Percentiles rank a stretch among this genome's conserved stretches.
Conservation (phyloP, 2,888 invertebrate genomes). For the Hyposoter didymator region DNA sequence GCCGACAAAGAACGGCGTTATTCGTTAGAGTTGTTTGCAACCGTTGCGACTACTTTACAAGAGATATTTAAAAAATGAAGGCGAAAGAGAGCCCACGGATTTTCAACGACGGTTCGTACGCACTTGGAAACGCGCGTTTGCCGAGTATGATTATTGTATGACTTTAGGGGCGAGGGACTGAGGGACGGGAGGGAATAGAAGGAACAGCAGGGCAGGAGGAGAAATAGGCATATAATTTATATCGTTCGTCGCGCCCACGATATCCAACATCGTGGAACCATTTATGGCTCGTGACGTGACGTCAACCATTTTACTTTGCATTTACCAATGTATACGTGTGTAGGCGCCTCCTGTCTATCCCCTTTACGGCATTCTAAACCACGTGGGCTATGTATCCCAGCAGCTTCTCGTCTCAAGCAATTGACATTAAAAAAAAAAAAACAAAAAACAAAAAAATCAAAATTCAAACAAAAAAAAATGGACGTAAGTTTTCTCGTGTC, state of each 20-base stretch:
- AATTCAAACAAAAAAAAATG: neutral
- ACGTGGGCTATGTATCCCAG: conserved; percentile 14
- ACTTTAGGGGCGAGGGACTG: conserved; percentile 39
- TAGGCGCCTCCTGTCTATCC: conserved; percentile 27
- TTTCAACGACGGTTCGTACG: conserved; percentile 54
- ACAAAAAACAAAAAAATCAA: neutral
- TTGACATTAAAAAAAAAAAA: neutral
- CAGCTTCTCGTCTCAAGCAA: neutral
- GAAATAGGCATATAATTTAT: conserved; percentile 81
- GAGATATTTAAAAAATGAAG: neutral
- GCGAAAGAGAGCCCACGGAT: conserved; percentile 24
- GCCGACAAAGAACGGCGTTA: conserved; percentile 25
- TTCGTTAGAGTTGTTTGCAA: conserved; percentile 11
- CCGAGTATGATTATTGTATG: conserved; percentile 52
- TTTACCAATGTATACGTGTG: conserved; percentile 73
- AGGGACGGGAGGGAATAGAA: conserved; percentile 8
- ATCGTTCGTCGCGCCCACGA: conserved; percentile 80
- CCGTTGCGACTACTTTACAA: neutral
- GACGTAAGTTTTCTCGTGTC: neutral
- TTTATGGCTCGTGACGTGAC: conserved; percentile 81
- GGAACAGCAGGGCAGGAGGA: conserved; percentile 49
- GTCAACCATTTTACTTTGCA: conserved; percentile 81
- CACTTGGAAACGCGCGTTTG: conserved; percentile 53
- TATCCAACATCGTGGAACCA: conserved; percentile 77
- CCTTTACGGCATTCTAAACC: conserved; percentile 7